phyloP scores from a whole-genome alignment of 2,113 vertebrate genomes.

The Hystrix cristata region DNA sequence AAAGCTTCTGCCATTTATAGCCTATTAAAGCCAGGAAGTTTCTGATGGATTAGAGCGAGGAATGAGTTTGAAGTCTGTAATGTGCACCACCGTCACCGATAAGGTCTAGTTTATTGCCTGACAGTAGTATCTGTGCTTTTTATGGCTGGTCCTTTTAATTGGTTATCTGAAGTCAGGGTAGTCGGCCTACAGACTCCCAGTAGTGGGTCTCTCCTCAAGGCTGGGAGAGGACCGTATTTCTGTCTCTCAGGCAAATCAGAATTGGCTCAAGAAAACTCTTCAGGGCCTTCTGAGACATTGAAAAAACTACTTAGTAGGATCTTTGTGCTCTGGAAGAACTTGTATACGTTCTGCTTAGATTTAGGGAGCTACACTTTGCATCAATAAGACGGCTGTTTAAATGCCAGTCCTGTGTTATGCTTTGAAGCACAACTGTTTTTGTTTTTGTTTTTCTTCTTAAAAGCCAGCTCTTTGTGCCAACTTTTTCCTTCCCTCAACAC shows the following conservation, averaged over 20 bases:
- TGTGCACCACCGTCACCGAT: constrained; percentile 90
- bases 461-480: neutral
- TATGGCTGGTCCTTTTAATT: constrained; percentile 88
- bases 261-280: constrained; percentile 20
- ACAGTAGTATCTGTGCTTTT: constrained; percentile 89
- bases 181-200: constrained; percentile 68
- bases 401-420: neutral
- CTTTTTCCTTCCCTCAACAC: neutral
- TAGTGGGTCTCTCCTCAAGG: constrained; percentile 46
- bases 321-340: constrained; percentile 18
- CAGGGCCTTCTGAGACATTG: neutral
- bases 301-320: neutral
- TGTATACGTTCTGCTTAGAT: neutral
- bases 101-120: constrained; percentile 90
- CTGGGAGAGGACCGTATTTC: neutral
- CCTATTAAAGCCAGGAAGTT: constrained; percentile 93
- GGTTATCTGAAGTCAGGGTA: constrained; percentile 77
- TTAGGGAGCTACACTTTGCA: neutral
- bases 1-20: constrained; percentile 93
- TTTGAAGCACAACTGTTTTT: neutral
- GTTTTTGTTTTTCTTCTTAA: neutral
- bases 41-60: constrained; percentile 92
- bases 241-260: constrained; percentile 38
- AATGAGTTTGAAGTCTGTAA: constrained; percentile 93
- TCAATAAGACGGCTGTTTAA: neutral